Conservation (phyloP, 2,113 vertebrate genomes). For the Ursus arctos region DNA sequence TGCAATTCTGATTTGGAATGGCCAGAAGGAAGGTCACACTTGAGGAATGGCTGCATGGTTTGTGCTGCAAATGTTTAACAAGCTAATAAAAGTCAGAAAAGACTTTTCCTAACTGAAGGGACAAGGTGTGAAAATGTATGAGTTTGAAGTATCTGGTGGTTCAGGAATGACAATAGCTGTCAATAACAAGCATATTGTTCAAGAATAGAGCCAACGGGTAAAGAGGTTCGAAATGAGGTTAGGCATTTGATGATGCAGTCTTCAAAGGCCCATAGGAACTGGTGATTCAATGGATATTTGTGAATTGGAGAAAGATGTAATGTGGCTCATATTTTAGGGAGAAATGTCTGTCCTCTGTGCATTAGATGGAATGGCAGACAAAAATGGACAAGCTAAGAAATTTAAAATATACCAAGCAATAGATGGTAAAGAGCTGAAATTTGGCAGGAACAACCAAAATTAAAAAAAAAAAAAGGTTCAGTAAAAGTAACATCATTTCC, state of each 20-base stretch:
- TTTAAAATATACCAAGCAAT: background rate
- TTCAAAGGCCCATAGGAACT: background rate
- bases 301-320: background rate
- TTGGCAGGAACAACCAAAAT: background rate
- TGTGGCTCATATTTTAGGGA: background rate
- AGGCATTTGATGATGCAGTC: background rate
- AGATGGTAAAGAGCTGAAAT: background rate
- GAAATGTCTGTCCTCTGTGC: background rate
- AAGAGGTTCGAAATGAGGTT: background rate
- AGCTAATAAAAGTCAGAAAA: background rate
- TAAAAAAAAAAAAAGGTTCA: background rate
- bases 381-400: background rate
- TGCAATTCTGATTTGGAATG: background rate
- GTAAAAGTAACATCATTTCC: background rate
- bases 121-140: background rate
- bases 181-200: background rate
- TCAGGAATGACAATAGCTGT: background rate
- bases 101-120: background rate
- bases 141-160: background rate
- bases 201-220: background rate
- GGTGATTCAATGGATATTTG: background rate
- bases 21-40: background rate
- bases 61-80: background rate
- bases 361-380: background rate
- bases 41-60: background rate